A percentile compares a stretch with the other conserved stretches of the same genome.
Evolutionary conservation across 2,888 invertebrate species (phyloP).

Genomic region (Margaritifera margaritifera): DNA sequence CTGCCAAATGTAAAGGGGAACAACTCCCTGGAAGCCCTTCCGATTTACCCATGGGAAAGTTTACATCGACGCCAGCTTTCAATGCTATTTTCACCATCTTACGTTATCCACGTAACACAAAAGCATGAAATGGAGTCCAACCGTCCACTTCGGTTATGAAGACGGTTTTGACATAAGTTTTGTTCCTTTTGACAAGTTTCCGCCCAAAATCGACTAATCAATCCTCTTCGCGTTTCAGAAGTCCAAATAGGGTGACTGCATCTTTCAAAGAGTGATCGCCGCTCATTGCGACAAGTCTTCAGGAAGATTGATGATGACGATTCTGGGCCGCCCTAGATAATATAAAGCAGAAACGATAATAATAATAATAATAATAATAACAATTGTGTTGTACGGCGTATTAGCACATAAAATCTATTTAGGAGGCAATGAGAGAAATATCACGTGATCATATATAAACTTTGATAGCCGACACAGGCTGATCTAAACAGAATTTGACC

Average conservation of each 20-base stretch:
- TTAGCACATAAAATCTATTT: no score
- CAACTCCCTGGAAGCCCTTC: conserved; percentile 59
- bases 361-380: no score
- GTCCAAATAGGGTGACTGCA: conserved; percentile 51
- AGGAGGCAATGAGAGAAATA: no score
- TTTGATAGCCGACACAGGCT: no score
- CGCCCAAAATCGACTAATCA: conserved; percentile 50
- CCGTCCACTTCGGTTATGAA: conserved; percentile 55
- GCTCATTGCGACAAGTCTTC: conserved; percentile 24
- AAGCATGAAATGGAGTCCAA: conserved; percentile 66
- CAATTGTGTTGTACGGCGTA: no score
- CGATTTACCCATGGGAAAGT: conserved; percentile 57
- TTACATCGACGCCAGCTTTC: conserved; percentile 52
- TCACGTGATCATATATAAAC: no score
- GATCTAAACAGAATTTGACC: no score
- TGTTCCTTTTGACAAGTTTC: conserved; percentile 46
- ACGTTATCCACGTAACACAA: conserved; percentile 56
- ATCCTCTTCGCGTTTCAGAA: conserved; percentile 55
- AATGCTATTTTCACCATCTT: conserved; percentile 58
- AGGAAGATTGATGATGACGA: no score
- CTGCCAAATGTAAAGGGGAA: conserved; percentile 60
- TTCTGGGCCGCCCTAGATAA: no score
- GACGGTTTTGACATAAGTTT: conserved; percentile 40
- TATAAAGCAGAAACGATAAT: no score
- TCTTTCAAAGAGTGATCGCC: conserved; percentile 34